Evolutionary conservation across 2,888 invertebrate species (phyloP).

Genomic region (Cerastis leucographa): DNA sequence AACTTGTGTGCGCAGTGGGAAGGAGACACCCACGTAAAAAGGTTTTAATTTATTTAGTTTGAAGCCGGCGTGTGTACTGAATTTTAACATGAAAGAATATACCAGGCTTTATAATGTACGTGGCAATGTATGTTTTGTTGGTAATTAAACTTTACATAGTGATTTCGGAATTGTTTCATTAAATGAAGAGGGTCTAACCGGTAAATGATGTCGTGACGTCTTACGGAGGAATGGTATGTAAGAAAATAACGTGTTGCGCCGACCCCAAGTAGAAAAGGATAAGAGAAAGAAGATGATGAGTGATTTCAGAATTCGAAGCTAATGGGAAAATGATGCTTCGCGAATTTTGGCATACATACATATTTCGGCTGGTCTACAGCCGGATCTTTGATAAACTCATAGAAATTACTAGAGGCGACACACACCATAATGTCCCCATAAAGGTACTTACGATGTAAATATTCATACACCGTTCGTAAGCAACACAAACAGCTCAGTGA

Average conservation of each 20-base stretch:
- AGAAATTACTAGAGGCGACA: background rate
- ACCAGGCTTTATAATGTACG: conserved; percentile 26
- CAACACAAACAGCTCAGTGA: conserved; percentile 53
- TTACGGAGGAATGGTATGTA: too few species aligned
- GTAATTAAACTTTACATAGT: conserved; percentile 4
- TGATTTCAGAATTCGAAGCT: background rate
- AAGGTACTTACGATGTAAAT: conserved; percentile 31
- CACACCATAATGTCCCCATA: conserved; percentile 7
- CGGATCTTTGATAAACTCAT: background rate
- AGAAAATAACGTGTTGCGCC: too few species aligned
- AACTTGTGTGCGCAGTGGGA: conserved; percentile 63
- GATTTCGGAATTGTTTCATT: background rate
- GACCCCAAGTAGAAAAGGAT: too few species aligned
- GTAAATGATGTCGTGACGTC: too few species aligned
- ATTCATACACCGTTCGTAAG: conserved; percentile 31
- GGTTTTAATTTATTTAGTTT: conserved; percentile 59
- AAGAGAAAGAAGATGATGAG: too few species aligned
- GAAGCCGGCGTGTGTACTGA: conserved; percentile 32
- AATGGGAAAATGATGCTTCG: background rate
- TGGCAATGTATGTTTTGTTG: conserved; percentile 16
- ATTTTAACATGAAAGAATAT: conserved; percentile 54
- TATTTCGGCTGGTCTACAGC: background rate
- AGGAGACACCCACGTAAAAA: conserved; percentile 54
- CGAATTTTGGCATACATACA: background rate
- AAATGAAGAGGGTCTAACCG: too few species aligned